phyloP scores from a whole-genome alignment of 1,140 invertebrate genomes.

The Trichomalopsis sarcophagae region DNA sequence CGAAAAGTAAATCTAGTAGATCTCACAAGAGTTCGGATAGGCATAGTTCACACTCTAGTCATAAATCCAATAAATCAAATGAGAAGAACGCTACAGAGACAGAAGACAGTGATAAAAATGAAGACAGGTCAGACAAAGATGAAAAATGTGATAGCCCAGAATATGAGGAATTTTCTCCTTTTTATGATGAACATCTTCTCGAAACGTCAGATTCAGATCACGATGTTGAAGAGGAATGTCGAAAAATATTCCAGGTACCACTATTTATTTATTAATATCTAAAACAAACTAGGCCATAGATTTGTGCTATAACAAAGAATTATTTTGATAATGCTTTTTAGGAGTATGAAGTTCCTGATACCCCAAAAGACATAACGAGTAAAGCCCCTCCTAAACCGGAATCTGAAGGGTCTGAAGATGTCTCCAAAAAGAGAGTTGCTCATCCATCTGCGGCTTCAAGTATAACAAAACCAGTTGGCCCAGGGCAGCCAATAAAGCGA shows the following conservation, averaged over 20 bases:
- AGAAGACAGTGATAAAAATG: slow-evolving; percentile 54
- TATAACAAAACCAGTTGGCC: slow-evolving; percentile 57
- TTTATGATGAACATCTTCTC: slow-evolving; percentile 63
- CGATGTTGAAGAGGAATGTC: slow-evolving; percentile 82
- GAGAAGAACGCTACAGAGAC: slow-evolving; percentile 51
- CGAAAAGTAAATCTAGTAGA: slow-evolving; percentile 49
- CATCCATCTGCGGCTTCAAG: slow-evolving; percentile 66
- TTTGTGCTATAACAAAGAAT: not conserved
- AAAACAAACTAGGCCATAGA: slow-evolving; percentile 13
- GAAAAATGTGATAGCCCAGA: slow-evolving; percentile 55
- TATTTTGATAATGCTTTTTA: slow-evolving; percentile 54
- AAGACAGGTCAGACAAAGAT: slow-evolving; percentile 52
- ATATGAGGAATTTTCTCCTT: slow-evolving; percentile 54
- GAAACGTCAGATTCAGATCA: slow-evolving; percentile 74
- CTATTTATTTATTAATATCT: slow-evolving; percentile 18
- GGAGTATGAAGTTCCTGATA: slow-evolving; percentile 70
- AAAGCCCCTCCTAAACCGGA: slow-evolving; percentile 58
- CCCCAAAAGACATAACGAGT: slow-evolving; percentile 60
- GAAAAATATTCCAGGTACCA: slow-evolving; percentile 82
- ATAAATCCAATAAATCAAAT: slow-evolving; percentile 59
- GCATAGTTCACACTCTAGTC: slow-evolving; percentile 56
- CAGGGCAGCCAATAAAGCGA: slow-evolving; percentile 64
- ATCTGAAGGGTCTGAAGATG: slow-evolving; percentile 64
- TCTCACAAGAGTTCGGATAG: slow-evolving; percentile 48
- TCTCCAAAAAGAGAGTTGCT: slow-evolving; percentile 67